Evolutionary conservation across 1,140 invertebrate species (phyloP).

Genomic region (Drosophila nebulosa): DNA sequence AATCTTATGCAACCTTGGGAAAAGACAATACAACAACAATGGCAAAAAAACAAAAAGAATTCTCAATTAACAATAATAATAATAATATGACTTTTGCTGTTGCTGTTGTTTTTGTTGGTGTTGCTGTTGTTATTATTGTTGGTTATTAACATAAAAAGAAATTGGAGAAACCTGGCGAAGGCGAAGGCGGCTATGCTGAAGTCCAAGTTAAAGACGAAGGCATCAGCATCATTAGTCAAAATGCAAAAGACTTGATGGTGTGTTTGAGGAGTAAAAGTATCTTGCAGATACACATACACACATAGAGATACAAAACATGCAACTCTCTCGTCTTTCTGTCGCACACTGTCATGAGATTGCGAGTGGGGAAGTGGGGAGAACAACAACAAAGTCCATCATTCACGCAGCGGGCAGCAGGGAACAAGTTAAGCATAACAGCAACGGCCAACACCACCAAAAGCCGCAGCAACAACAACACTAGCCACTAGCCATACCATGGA

Average conservation of each 20-base stretch:
- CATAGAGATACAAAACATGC: constrained; percentile 73
- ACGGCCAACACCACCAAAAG: too few relatives aligned
- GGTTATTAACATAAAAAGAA: constrained; percentile 65
- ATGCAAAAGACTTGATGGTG: constrained; percentile 40
- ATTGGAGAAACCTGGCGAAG: constrained; percentile 63
- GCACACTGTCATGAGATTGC: constrained; percentile 20
- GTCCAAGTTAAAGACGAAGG: constrained; percentile 28
- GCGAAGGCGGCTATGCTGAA: constrained; percentile 17
- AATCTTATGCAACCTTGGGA: constrained; percentile 36
- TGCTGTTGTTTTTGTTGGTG: constrained; percentile 16
- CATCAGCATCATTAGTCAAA: constrained; percentile 68
- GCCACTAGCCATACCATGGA: constrained; percentile 11
- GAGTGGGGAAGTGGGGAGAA: constrained; percentile 33
- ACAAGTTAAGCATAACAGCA: constrained; percentile 17
- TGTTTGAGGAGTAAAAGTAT: constrained; percentile 67
- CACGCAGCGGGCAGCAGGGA: constrained; percentile 67
- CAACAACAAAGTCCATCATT: constrained; percentile 77
- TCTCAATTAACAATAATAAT: constrained; percentile 58
- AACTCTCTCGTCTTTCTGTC: constrained; percentile 47
- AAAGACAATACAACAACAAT: constrained; percentile 41
- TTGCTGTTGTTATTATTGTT: constrained; percentile 22
- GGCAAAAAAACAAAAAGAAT: constrained; percentile 4
- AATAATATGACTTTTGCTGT: constrained; percentile 16
- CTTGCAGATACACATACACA: constrained; percentile 70
- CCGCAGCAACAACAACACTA: not conserved